Percentiles rank a stretch among this genome's conserved stretches.
Conservation (phyloP, 2,888 invertebrate species). For the Drosophila austrosaltans region DNA sequence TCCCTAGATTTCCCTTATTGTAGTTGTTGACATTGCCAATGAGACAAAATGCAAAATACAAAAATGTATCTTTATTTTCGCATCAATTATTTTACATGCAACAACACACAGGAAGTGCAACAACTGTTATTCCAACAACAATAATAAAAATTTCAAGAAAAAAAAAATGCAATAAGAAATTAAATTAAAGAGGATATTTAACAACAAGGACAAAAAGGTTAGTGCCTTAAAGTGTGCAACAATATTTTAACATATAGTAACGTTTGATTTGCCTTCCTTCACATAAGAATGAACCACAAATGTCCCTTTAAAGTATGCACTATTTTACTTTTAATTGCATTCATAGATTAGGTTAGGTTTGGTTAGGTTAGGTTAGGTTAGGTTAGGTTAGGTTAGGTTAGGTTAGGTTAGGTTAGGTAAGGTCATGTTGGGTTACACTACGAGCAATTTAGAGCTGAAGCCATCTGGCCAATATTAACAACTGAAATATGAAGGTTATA, state of each 20-base stretch:
- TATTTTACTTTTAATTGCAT: no score
- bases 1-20: not conserved
- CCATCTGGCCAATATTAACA: no score
- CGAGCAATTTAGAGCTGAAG: no score
- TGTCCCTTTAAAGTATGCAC: no score
- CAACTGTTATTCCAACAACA: slow-evolving; percentile 17
- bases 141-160: not conserved
- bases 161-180: not conserved
- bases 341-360: no score
- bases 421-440: no score
- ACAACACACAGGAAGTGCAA: slow-evolving; percentile 32
- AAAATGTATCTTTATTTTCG: slow-evolving; percentile 37
- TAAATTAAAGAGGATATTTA: not conserved
- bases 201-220: not conserved
- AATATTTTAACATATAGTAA: not conserved
- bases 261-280: not conserved
- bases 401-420: no score
- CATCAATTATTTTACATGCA: slow-evolving; percentile 46
- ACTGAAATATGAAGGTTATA: no score
- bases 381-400: no score
- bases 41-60: slow-evolving; percentile 24
- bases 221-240: slow-evolving; percentile 12
- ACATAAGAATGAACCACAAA: no score
- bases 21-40: slow-evolving; percentile 19
- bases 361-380: no score